Conservation (phyloP, 1,140 invertebrate genomes). For the Acromyrmex heyeri region DNA sequence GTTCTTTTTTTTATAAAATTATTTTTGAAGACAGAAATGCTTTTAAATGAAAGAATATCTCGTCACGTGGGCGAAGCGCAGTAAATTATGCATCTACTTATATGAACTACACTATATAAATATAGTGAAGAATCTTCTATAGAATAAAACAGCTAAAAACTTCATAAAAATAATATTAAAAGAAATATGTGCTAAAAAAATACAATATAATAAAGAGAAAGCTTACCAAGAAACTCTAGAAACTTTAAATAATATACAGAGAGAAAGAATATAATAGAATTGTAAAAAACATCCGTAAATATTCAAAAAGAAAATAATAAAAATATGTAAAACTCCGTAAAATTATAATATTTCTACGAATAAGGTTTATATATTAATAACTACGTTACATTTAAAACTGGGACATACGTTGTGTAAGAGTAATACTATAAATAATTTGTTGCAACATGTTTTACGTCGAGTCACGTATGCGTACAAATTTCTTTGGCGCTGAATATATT, state of each 20-base stretch:
- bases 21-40: background rate
- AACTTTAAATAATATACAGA: background rate
- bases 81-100: slow-evolving; percentile 6
- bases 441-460: slow-evolving; percentile 24
- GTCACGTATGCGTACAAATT: slow-evolving; percentile 1
- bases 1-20: background rate
- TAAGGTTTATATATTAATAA: slow-evolving; percentile 8
- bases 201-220: background rate
- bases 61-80: background rate
- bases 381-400: background rate
- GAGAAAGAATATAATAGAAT: background rate
- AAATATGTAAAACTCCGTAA: background rate
- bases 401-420: slow-evolving; percentile 15
- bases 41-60: slow-evolving; percentile 6
- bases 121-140: background rate
- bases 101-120: background rate
- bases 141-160: background rate
- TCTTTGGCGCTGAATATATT: slow-evolving; percentile 28
- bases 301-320: background rate
- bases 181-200: background rate
- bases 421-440: slow-evolving; percentile 43
- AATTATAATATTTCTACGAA: background rate
- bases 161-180: background rate
- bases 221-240: background rate
- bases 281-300: background rate